These are phyloP conservation scores for Euglossa dilemma DNA, from an alignment of 1,140 invertebrate genomes.

Conservation along the genomic window DNA sequence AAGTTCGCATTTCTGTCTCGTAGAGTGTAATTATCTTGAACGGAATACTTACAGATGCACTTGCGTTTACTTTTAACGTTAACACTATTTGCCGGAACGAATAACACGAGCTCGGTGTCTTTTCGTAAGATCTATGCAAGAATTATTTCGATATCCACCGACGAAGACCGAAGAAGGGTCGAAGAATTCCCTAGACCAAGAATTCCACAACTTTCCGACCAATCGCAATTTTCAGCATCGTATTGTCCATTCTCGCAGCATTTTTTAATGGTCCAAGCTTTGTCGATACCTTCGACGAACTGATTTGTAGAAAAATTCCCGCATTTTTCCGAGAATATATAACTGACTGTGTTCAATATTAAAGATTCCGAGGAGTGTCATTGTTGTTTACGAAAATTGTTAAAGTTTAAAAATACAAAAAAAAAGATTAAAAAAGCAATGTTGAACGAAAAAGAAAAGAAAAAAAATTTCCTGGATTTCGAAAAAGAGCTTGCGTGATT, in stretches of 20 bases:
- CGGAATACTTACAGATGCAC: not conserved
- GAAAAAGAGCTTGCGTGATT: constrained; percentile 12
- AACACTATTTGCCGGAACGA: not conserved
- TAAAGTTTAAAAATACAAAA: not conserved
- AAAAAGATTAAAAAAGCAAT: not conserved
- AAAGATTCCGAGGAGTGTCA: not conserved
- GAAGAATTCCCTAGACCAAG: too few relatives aligned
- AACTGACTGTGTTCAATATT: not conserved
- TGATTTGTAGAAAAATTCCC: too few relatives aligned
- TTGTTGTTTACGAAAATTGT: not conserved
- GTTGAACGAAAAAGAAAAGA: not conserved
- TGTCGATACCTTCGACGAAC: too few relatives aligned
- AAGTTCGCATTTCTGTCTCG: not conserved
- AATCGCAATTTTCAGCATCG: too few relatives aligned
- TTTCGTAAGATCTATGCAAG: not conserved
- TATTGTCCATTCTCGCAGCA: too few relatives aligned
- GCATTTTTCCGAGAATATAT: too few relatives aligned
- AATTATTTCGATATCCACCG: not conserved
- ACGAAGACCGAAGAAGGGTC: not conserved
- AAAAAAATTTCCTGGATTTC: not conserved
- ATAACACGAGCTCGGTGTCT: not conserved
- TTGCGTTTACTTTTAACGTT: not conserved
- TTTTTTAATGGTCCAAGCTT: too few relatives aligned
- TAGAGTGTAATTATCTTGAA: not conserved
- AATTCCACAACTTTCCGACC: too few relatives aligned